Percentiles rank a stretch among this genome's conserved stretches.
phyloP scores from a whole-genome alignment of 2,888 invertebrate species.

The Nemotelus nigrinus region DNA sequence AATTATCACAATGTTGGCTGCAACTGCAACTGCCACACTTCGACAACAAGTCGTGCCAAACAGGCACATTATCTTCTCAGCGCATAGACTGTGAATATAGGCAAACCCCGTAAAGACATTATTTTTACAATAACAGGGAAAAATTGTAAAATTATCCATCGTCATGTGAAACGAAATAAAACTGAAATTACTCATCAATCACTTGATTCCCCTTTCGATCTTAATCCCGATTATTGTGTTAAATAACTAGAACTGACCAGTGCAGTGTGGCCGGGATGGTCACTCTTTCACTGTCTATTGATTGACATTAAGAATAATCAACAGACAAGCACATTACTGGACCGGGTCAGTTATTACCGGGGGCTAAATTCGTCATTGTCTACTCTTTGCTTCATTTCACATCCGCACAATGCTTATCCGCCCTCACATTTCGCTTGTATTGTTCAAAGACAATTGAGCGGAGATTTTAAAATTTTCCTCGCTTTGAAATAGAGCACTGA shows the following conservation, averaged over 20 bases:
- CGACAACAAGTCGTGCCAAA: not conserved
- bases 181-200: constrained; percentile 36
- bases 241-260: constrained; percentile 36
- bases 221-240: constrained; percentile 30
- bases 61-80: not conserved
- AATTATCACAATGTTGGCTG: constrained; percentile 38
- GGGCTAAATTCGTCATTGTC: constrained; percentile 27
- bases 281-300: constrained; percentile 17
- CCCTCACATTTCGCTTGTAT: constrained; percentile 38
- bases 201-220: constrained; percentile 38
- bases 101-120: constrained; percentile 28
- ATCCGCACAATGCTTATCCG: constrained; percentile 6
- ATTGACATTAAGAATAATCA: constrained; percentile 42
- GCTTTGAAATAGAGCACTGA: not conserved
- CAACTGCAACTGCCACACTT: constrained; percentile 40
- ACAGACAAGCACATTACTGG: constrained; percentile 18
- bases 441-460: constrained; percentile 31
- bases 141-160: constrained; percentile 25
- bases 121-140: constrained; percentile 29
- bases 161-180: constrained; percentile 15
- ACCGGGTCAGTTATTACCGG: constrained; percentile 21
- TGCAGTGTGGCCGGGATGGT: not conserved
- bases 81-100: constrained; percentile 26
- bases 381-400: not conserved
- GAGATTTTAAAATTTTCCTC: constrained; percentile 22